phyloP scores from a whole-genome alignment of 2,797 vertebrate genomes.

The Peromyscus aztecus region DNA sequence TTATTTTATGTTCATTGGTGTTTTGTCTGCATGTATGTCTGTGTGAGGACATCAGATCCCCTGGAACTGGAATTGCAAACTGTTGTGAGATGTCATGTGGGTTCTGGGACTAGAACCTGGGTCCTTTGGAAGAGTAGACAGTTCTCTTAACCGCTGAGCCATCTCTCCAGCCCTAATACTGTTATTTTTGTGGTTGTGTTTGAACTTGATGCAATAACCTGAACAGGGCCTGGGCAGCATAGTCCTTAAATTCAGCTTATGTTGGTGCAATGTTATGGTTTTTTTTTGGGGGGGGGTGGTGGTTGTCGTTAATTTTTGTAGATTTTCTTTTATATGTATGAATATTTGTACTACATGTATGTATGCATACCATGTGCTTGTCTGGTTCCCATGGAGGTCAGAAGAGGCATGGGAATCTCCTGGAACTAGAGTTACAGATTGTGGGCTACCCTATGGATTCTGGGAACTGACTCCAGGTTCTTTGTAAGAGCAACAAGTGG shows the following conservation, averaged over 20 bases:
- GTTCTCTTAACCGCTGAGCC: background rate
- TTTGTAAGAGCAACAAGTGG: background rate
- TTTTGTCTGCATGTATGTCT: background rate
- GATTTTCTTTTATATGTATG: background rate
- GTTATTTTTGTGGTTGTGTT: background rate
- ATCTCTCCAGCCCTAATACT: background rate
- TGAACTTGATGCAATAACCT: background rate
- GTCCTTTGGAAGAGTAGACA: background rate
- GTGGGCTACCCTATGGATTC: background rate
- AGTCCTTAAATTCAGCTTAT: constrained; percentile 36
- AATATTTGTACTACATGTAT: background rate
- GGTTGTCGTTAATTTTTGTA: background rate
- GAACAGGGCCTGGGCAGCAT: background rate
- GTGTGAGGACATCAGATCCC: background rate
- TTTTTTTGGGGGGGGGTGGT: background rate
- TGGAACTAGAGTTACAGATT: background rate
- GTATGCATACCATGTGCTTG: background rate
- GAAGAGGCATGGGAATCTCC: background rate
- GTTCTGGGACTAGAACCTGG: background rate
- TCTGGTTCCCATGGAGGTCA: background rate
- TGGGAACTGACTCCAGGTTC: background rate
- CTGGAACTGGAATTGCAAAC: background rate
- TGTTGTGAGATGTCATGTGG: background rate
- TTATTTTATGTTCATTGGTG: background rate
- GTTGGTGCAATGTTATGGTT: background rate